Percentiles rank a stretch among this genome's conserved stretches.
Evolutionary conservation across 2,797 vertebrate species (phyloP).

Genomic region (Acanthopagrus latus): DNA sequence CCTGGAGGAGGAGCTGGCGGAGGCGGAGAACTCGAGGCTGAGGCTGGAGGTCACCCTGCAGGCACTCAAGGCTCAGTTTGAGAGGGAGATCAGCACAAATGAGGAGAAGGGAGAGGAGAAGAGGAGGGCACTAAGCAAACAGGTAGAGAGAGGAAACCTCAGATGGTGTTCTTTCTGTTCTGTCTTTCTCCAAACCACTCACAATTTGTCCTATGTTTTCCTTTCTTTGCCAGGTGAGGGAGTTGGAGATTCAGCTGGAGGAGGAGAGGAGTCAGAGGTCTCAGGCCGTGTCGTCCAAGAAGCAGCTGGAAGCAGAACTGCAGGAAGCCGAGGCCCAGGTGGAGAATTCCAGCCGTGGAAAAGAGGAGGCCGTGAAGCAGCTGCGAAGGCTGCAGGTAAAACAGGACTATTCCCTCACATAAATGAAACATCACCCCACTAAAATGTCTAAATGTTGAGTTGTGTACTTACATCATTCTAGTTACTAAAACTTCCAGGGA

Average conservation of each 20-base stretch:
- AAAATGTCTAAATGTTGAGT: too few relatives aligned
- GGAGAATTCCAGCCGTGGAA: conserved; percentile 84
- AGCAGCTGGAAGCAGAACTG: conserved; percentile 91
- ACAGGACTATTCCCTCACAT: neutral
- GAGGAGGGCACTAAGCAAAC: conserved; percentile 91
- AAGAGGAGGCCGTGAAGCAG: conserved; percentile 91
- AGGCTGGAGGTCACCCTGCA: conserved; percentile 93
- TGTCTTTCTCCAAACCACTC: neutral
- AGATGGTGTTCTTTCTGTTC: neutral
- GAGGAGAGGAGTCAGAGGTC: conserved; percentile 92
- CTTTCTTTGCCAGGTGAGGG: conserved; percentile 84
- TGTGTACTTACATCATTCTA: too few relatives aligned
- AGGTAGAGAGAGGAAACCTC: conserved; percentile 79
- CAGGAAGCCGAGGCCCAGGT: conserved; percentile 90
- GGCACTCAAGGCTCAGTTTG: conserved; percentile 93
- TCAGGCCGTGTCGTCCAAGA: conserved; percentile 86
- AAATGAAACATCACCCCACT: neutral
- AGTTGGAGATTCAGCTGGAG: conserved; percentile 91
- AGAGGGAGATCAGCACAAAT: conserved; percentile 90
- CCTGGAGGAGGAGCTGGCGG: conserved; percentile 91
- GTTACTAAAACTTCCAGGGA: too few relatives aligned
- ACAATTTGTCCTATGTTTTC: neutral
- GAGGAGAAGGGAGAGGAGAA: conserved; percentile 94
- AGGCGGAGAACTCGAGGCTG: conserved; percentile 91
- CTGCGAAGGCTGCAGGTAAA: conserved; percentile 88